phyloP scores from a whole-genome alignment of 2,113 vertebrate genomes.

The Laticauda colubrina region DNA sequence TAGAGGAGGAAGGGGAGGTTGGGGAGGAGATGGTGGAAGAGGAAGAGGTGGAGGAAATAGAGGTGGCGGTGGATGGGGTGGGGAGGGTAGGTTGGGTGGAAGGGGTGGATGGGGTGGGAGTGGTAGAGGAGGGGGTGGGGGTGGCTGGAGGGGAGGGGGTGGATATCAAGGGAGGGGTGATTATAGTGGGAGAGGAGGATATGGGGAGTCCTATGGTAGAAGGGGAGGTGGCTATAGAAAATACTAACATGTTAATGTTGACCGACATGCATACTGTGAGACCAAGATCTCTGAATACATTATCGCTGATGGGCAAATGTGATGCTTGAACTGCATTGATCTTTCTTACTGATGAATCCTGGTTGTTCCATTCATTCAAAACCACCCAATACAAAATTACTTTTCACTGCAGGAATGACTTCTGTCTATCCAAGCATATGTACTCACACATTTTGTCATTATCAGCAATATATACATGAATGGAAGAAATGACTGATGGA shows the following conservation, averaged over 20 bases:
- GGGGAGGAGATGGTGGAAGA: constrained; percentile 69
- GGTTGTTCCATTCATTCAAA: constrained; percentile 37
- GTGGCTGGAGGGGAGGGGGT: constrained; percentile 39
- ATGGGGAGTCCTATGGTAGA: constrained; percentile 63
- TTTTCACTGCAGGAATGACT: constrained; percentile 1
- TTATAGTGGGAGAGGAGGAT: constrained; percentile 65
- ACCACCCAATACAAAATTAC: constrained; percentile 17
- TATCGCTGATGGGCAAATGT: constrained; percentile 48
- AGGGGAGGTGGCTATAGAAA: constrained; percentile 66
- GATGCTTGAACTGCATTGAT: constrained; percentile 52
- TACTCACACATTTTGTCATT: neutral
- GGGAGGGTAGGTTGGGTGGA: constrained; percentile 43
- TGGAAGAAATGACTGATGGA: neutral
- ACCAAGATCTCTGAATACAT: constrained; percentile 26
- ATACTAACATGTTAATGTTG: constrained; percentile 56
- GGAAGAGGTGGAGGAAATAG: constrained; percentile 57
- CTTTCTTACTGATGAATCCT: constrained; percentile 43
- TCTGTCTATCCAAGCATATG: neutral
- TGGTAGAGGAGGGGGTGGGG: constrained; percentile 46
- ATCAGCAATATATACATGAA: neutral
- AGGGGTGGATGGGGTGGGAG: constrained; percentile 2
- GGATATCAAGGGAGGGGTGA: constrained; percentile 50
- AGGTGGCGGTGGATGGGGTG: constrained; percentile 49
- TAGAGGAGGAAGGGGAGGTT: constrained; percentile 66
- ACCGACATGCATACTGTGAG: constrained; percentile 53